A percentile compares a stretch with the other conserved stretches of the same genome.
phyloP scores from a whole-genome alignment of 2,888 invertebrate species.

The Keiferia lycopersicella region DNA sequence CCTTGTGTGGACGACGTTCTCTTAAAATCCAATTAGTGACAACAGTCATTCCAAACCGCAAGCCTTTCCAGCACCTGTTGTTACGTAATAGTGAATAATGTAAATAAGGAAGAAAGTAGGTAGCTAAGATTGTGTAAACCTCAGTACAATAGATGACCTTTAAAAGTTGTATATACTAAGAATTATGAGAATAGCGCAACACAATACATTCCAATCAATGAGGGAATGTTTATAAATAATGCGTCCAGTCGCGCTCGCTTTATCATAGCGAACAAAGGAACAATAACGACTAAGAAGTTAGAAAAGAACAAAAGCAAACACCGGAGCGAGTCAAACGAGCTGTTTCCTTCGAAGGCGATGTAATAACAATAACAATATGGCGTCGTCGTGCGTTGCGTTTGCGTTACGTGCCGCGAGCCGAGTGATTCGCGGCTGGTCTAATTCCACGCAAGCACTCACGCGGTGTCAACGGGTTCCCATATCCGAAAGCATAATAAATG shows the following conservation, averaged over 20 bases:
- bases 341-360: slow-evolving; percentile 65
- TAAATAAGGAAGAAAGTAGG: slow-evolving; percentile 29
- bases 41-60: slow-evolving; percentile 42
- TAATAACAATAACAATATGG: slow-evolving; percentile 70
- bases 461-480: slow-evolving; percentile 36
- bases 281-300: slow-evolving; percentile 68
- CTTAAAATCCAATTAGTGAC: slow-evolving; percentile 37
- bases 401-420: slow-evolving; percentile 33
- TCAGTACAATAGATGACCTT: slow-evolving; percentile 36
- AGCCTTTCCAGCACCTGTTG: slow-evolving; percentile 43
- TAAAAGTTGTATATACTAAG: slow-evolving; percentile 36
- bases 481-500: slow-evolving; percentile 49
- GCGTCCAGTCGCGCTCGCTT: slow-evolving; percentile 52
- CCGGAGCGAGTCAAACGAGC: slow-evolving; percentile 59
- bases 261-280: slow-evolving; percentile 69
- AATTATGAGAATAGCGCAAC: slow-evolving; percentile 46
- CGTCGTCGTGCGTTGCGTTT: slow-evolving; percentile 51
- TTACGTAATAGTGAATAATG: slow-evolving; percentile 3
- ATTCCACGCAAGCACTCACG: slow-evolving; percentile 46
- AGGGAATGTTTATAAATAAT: slow-evolving; percentile 68
- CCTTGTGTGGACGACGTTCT: slow-evolving; percentile 51
- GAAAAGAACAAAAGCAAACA: slow-evolving; percentile 73
- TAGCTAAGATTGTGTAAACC: slow-evolving; percentile 16
- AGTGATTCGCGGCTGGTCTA: slow-evolving; percentile 57
- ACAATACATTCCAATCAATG: slow-evolving; percentile 58